phyloP scores from a whole-genome alignment of 2,113 vertebrate species.

The Labeo catla region DNA sequence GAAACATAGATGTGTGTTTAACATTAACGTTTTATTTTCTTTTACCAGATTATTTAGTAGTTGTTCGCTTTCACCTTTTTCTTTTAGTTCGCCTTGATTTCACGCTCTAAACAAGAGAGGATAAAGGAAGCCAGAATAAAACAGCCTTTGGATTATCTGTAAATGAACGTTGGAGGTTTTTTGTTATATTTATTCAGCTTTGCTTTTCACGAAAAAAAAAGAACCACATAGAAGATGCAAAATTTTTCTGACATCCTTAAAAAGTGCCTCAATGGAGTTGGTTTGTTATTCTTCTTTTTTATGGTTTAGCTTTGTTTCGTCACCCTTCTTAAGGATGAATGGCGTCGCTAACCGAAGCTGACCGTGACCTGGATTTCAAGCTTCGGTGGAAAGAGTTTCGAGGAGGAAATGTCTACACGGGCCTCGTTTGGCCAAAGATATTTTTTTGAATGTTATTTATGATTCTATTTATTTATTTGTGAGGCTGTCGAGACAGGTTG shows the following conservation, averaged over 20 bases:
- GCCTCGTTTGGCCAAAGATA: slow-evolving; percentile 76
- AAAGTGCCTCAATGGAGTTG: slow-evolving; percentile 80
- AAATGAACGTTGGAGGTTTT: slow-evolving; percentile 60
- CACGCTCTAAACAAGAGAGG: slow-evolving; percentile 62
- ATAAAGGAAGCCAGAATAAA: slow-evolving; percentile 52
- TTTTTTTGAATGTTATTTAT: slow-evolving; percentile 79
- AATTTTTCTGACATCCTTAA: slow-evolving; percentile 75
- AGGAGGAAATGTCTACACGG: slow-evolving; percentile 59
- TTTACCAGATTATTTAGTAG: slow-evolving; percentile 3
- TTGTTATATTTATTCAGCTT: slow-evolving; percentile 52
- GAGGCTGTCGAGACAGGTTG: slow-evolving; percentile 61
- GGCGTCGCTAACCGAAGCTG: slow-evolving; percentile 41
- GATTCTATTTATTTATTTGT: slow-evolving; percentile 78
- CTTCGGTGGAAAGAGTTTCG: slow-evolving; percentile 31
- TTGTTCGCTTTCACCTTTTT: slow-evolving; percentile 40
- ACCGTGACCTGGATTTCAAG: slow-evolving; percentile 35
- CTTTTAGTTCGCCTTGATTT: slow-evolving; percentile 51
- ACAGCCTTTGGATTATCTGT: slow-evolving; percentile 61
- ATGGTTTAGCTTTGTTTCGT: slow-evolving; percentile 51
- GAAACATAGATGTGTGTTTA: slow-evolving; percentile 37
- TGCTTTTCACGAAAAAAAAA: slow-evolving; percentile 48
- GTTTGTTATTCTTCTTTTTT: slow-evolving; percentile 65
- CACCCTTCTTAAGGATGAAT: slow-evolving; percentile 38
- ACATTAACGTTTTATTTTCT: slow-evolving; percentile 4
- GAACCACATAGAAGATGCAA: slow-evolving; percentile 63